Evolutionary conservation across 2,888 invertebrate genomes (phyloP).

Genomic region (Dysmachus trigonus): DNA sequence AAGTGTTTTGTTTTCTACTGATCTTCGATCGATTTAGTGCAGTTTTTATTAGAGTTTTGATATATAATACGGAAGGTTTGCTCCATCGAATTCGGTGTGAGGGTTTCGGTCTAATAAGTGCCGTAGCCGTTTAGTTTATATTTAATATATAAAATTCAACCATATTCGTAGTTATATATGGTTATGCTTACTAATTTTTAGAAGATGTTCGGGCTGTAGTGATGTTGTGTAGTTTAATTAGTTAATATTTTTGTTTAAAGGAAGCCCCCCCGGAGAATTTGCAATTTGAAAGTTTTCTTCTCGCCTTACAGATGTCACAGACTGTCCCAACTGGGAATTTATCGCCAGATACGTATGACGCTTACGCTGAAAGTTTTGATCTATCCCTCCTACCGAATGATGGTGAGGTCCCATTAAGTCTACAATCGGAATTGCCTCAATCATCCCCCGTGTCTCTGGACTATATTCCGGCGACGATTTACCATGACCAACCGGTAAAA

Average conservation of each 20-base stretch:
- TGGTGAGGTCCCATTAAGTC: constrained; percentile 65
- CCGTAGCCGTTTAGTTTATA: background rate
- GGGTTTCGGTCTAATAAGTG: background rate
- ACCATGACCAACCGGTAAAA: constrained; percentile 57
- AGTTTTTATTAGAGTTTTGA: background rate
- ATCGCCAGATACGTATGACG: constrained; percentile 57
- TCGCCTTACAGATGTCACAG: constrained; percentile 44
- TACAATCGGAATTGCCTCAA: constrained; percentile 55
- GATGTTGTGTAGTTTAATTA: background rate
- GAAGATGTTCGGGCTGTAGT: constrained; percentile 6
- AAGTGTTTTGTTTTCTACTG: background rate
- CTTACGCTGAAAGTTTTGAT: constrained; percentile 73
- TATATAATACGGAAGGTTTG: background rate
- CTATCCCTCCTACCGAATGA: constrained; percentile 73
- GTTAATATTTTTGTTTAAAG: background rate
- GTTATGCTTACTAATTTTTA: constrained; percentile 3
- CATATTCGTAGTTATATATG: background rate
- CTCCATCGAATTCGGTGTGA: background rate
- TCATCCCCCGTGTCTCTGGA: constrained; percentile 49
- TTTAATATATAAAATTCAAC: background rate
- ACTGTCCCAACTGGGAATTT: constrained; percentile 36
- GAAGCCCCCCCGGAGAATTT: background rate
- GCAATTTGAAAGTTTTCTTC: background rate
- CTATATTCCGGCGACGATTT: constrained; percentile 57
- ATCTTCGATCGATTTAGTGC: background rate